Evolutionary conservation across 2,888 invertebrate species (phyloP).

Genomic region (Lissonota sp.): DNA sequence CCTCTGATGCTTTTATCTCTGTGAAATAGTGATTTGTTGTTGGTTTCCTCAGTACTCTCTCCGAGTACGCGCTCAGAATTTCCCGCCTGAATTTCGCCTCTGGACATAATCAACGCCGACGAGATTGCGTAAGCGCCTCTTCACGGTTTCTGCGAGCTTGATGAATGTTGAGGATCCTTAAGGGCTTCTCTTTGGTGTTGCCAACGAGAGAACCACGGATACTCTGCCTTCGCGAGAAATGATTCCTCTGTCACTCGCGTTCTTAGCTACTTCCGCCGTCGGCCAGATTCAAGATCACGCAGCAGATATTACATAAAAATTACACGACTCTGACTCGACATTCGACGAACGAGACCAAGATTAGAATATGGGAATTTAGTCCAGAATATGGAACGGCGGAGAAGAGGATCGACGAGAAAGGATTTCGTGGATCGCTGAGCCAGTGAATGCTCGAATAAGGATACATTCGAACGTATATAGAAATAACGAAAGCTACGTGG

Average conservation of each 20-base stretch:
- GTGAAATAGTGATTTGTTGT: constrained; percentile 37
- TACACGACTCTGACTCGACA: no score
- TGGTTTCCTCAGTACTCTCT: constrained; percentile 18
- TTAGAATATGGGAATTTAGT: no score
- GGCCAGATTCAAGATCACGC: no score
- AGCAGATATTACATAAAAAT: no score
- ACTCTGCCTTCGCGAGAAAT: no score
- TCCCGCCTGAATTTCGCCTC: constrained; percentile 67
- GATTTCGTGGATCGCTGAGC: constrained; percentile 32
- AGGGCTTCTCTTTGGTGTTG: constrained; percentile 3
- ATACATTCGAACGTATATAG: no score
- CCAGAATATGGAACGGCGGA: neutral
- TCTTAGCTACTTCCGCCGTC: no score
- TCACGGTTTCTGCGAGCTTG: constrained; percentile 43
- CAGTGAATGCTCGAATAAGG: neutral
- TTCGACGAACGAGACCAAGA: no score
- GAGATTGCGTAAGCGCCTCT: constrained; percentile 73
- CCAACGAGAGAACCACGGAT: neutral
- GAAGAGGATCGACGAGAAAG: neutral
- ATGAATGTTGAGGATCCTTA: constrained; percentile 45
- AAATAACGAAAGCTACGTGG: no score
- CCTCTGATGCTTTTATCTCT: constrained; percentile 43
- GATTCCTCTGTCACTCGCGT: no score
- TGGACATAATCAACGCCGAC: constrained; percentile 75
- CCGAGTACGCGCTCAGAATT: constrained; percentile 41